phyloP scores from a whole-genome alignment of 2,113 vertebrate species.

The Oostethus manadensis region DNA sequence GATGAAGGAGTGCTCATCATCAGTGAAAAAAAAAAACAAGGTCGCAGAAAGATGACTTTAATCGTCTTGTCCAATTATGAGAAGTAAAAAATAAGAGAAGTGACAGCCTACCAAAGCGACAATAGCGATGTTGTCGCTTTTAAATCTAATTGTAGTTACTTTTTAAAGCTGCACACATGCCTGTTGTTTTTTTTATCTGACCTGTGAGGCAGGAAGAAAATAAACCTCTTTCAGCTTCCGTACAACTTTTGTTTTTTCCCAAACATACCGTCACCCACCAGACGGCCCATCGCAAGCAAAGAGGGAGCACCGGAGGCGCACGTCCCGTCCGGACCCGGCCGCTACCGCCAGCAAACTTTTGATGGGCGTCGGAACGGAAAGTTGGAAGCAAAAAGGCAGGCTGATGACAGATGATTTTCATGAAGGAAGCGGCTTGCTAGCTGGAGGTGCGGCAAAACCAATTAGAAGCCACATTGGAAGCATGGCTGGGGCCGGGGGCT shows the following conservation, averaged over 20 bases:
- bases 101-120: conserved; percentile 4
- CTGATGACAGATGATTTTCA: conserved; percentile 58
- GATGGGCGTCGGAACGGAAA: conserved; percentile 2
- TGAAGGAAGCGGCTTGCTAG: conserved; percentile 45
- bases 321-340: neutral
- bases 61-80: neutral
- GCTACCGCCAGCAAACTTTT: neutral
- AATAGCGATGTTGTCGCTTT: neutral
- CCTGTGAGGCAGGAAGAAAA: conserved; percentile 3
- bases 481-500: neutral
- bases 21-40: neutral
- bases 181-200: neutral
- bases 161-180: conserved; percentile 9
- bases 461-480: conserved; percentile 48
- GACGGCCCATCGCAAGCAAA: neutral
- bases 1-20: neutral
- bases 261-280: neutral
- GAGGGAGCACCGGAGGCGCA: neutral
- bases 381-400: conserved; percentile 30
- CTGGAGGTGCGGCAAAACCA: conserved; percentile 51
- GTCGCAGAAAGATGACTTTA: neutral
- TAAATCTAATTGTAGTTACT: conserved; percentile 14
- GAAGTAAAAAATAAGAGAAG: conserved; percentile 2
- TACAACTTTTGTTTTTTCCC: neutral
- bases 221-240: neutral